Evolutionary conservation across 1,140 invertebrate species (phyloP).

Genomic region (Piezodorus guildinii): DNA sequence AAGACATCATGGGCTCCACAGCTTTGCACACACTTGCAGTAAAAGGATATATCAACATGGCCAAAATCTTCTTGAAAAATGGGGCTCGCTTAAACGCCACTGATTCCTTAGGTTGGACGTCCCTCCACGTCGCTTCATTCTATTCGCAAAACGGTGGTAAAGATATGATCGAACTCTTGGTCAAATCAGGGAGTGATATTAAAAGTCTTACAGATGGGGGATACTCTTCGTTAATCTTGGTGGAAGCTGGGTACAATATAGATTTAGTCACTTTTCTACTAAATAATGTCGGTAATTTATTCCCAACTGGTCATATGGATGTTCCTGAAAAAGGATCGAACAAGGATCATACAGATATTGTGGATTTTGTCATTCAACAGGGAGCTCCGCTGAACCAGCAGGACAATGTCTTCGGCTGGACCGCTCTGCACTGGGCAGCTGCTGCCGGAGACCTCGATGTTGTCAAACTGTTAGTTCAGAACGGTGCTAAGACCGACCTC

Average conservation of each 20-base stretch:
- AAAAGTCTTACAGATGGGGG: not conserved
- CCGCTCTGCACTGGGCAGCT: conserved; percentile 1
- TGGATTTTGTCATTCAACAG: not conserved
- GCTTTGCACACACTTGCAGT: too few species aligned
- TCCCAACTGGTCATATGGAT: not conserved
- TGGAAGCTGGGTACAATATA: not conserved
- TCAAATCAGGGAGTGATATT: not conserved
- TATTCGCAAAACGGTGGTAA: not conserved
- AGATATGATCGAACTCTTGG: not conserved
- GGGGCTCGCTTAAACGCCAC: not conserved
- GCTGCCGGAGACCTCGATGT: not conserved
- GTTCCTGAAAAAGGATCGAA: not conserved
- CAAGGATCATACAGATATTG: not conserved
- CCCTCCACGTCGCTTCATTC: not conserved
- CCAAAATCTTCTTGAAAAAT: too few species aligned
- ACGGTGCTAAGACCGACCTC: too few species aligned
- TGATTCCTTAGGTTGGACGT: not conserved
- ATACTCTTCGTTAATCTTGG: not conserved
- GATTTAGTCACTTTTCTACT: too few species aligned
- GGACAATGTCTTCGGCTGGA: not conserved
- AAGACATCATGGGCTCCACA: too few species aligned
- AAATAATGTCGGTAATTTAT: not conserved
- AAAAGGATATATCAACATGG: too few species aligned
- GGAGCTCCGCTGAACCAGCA: not conserved
- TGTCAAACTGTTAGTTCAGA: not conserved